Evolutionary conservation across 2,888 invertebrate genomes (phyloP).

Genomic region (Cyrtodaria siliqua): DNA sequence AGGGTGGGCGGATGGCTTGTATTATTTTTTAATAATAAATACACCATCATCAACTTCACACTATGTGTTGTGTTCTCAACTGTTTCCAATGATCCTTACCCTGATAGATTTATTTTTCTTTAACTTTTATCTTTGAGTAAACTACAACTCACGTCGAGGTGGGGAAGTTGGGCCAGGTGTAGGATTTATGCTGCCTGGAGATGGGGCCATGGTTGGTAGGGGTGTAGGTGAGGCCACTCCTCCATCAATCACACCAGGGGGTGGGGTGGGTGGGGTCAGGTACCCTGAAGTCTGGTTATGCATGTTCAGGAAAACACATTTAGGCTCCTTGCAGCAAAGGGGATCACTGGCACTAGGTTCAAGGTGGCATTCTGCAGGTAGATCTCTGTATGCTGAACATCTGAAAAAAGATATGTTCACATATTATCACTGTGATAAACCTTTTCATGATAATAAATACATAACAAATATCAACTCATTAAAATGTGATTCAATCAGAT

Average conservation of each 20-base stretch:
- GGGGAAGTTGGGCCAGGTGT: conserved; percentile 50
- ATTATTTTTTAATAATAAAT: too few relatives aligned
- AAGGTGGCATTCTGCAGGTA: conserved; percentile 60
- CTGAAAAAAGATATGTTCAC: too few relatives aligned
- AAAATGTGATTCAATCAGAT: too few relatives aligned
- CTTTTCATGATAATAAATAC: too few relatives aligned
- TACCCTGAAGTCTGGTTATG: conserved; percentile 61
- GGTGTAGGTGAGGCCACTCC: conserved; percentile 62
- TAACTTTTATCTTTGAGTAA: too few relatives aligned
- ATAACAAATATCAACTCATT: too few relatives aligned
- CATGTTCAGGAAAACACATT: conserved; percentile 55
- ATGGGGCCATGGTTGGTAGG: conserved; percentile 40
- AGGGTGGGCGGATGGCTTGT: too few relatives aligned
- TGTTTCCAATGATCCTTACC: too few relatives aligned
- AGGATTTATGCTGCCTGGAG: conserved; percentile 35
- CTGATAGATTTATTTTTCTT: too few relatives aligned
- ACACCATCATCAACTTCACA: too few relatives aligned
- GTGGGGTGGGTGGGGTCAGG: conserved; percentile 60
- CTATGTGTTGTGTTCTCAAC: too few relatives aligned
- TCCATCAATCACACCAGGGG: conserved; percentile 64
- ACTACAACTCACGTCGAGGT: conserved; percentile 47
- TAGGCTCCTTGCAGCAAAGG: conserved; percentile 69
- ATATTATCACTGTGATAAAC: too few relatives aligned
- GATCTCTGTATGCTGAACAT: conserved; percentile 61
- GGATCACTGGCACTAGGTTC: conserved; percentile 70